These are phyloP conservation scores for Scaptodrosophila lebanonensis DNA, from an alignment of 1,140 invertebrate genomes.

Conservation along the genomic window DNA sequence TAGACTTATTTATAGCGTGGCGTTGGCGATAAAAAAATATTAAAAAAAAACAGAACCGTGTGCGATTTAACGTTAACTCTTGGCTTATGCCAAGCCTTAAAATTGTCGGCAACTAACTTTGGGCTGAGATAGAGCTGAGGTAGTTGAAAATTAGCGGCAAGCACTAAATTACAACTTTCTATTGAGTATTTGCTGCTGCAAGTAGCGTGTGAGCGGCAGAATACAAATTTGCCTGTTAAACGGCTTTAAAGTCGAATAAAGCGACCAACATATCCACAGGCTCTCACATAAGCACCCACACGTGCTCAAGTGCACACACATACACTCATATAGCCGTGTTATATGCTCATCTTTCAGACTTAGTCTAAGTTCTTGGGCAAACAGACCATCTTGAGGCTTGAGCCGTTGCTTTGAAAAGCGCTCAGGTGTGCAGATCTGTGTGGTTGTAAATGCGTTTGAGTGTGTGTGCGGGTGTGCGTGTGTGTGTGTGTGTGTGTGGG, in stretches of 20 bases:
- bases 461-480: conserved; percentile 12
- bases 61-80: conserved; percentile 35
- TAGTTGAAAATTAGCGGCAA: conserved; percentile 42
- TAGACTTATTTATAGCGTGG: conserved; percentile 60
- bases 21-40: conserved; percentile 53
- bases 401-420: no score
- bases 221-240: conserved; percentile 47
- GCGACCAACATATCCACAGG: no score
- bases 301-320: no score
- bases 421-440: no score
- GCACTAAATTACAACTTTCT: conserved; percentile 55
- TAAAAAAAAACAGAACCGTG: background rate
- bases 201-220: conserved; percentile 34
- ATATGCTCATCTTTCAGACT: no score
- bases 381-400: no score
- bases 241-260: conserved; percentile 31
- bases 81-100: conserved; percentile 47
- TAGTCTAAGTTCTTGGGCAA: no score
- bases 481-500: background rate
- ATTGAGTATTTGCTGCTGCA: conserved; percentile 31
- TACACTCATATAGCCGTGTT: no score
- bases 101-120: conserved; percentile 14
- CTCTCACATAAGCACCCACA: no score
- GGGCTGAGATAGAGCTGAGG: background rate
- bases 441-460: no score